A percentile compares a stretch with the other conserved stretches of the same genome.
These are phyloP conservation scores for Lagria hirta DNA, from an alignment of 2,888 invertebrate genomes.

Conservation along the genomic window DNA sequence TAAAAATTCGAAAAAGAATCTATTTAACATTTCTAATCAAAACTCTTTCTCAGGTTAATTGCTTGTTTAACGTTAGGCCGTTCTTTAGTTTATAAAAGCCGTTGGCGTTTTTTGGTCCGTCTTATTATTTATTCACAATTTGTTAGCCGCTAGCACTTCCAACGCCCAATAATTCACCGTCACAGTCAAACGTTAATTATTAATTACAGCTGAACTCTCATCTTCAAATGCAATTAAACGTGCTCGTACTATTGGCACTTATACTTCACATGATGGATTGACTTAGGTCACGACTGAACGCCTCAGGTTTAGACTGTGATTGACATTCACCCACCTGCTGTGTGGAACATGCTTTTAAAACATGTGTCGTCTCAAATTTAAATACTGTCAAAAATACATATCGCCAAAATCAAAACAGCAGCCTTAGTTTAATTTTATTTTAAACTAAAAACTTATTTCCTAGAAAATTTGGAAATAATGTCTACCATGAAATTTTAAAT, in stretches of 20 bases:
- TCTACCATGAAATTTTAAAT: too few species aligned
- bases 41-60: too few species aligned
- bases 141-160: conserved; percentile 13
- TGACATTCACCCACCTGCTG: conserved; percentile 41
- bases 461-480: too few species aligned
- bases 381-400: too few species aligned
- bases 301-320: conserved; percentile 34
- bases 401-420: too few species aligned
- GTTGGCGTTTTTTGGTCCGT: conserved; percentile 20
- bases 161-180: conserved; percentile 44
- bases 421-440: too few species aligned
- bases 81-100: conserved; percentile 16
- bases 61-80: too few species aligned
- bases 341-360: conserved; percentile 35
- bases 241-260: conserved; percentile 37
- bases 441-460: too few species aligned
- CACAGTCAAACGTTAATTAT: conserved; percentile 43
- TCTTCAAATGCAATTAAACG: conserved; percentile 47
- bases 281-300: conserved; percentile 36
- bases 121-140: conserved; percentile 22
- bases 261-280: conserved; percentile 37
- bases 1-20: too few species aligned
- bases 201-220: conserved; percentile 46
- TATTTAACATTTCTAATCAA: too few species aligned
- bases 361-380: too few species aligned